A percentile compares a stretch with the other conserved stretches of the same genome.
Conservation (phyloP, 1,140 invertebrate species). For the Coptotermes formosanus region DNA sequence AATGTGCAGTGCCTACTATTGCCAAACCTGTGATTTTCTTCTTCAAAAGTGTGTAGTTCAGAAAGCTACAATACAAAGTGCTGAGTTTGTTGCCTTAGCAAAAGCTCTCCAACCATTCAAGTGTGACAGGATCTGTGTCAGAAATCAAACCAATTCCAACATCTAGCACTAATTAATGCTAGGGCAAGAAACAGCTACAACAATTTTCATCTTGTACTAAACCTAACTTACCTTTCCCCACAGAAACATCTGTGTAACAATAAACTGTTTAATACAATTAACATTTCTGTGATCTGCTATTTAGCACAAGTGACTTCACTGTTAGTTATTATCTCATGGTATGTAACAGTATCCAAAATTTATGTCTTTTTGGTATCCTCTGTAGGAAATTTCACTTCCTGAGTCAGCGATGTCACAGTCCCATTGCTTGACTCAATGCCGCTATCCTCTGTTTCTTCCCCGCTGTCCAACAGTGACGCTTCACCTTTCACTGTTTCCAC, state of each 20-base stretch:
- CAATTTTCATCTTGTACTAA: not conserved
- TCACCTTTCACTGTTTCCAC: slow-evolving; percentile 32
- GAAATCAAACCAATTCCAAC: not conserved
- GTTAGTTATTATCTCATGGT: no score
- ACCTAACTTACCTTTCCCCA: not conserved
- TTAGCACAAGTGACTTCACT: no score
- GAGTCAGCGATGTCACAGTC: not conserved
- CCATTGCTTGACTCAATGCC: slow-evolving; percentile 34
- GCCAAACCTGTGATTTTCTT: not conserved
- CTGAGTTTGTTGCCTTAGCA: not conserved
- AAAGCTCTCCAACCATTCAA: not conserved
- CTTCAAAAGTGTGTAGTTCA: not conserved
- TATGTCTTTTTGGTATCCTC: not conserved
- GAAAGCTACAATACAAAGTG: not conserved
- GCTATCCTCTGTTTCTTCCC: slow-evolving; percentile 35
- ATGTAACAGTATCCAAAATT: not conserved
- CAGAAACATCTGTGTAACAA: not conserved
- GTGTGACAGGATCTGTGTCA: not conserved
- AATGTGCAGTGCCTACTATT: not conserved
- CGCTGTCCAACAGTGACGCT: slow-evolving; percentile 35
- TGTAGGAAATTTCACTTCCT: not conserved
- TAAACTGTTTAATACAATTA: no score
- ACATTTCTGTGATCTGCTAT: no score
- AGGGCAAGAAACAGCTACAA: not conserved
- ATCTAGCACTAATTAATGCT: not conserved